Evolutionary conservation across 2,113 vertebrate species (phyloP), one percentile per base, ranked within the genome.

Genomic region (Eurypyga helias): DNA sequence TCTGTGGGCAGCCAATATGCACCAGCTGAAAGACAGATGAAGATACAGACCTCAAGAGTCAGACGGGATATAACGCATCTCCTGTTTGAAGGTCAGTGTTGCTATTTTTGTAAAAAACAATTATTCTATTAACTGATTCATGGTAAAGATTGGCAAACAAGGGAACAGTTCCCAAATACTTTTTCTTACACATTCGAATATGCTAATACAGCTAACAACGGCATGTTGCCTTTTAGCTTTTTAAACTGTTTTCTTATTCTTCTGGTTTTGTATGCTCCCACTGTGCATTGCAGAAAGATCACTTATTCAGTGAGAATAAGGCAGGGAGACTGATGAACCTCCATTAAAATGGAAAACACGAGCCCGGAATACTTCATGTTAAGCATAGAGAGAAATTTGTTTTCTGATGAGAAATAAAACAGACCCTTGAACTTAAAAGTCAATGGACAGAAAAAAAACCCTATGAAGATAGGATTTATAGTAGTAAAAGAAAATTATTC

Each of bases 371-470:
- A 83, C 54, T 92, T 96, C 67, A 65, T 82, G 55, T 83, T 92
- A 95, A 94, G 79, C 54, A 81, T 0, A 58, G 73, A 75, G 58
- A 83, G 62, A 95, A 93, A 87, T 90, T 86, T 95, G 90, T 88
- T 96, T 92, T 94, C 87, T 86, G 87, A 95, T 87, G 90, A 89
- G 72, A 97, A 96, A 92, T 94, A 96, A 97, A 97, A 73, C 45
- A 92, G 78, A 87, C 49, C 49, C 88, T 97, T 97, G 96, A 96
- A 96, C 96, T 96, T 91, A 62, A 83, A 96, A 94, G 89, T 97
- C 94, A 96, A 84, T 71, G 78, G 78, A 91, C 67, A 89, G 60
- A 28, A 67, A 28, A 90, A 54, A 72, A 18, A 2, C 2, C 7
- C 15, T 26, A 64, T 41, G n/a, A 84, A 90, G 61, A 57, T 73